Evolutionary conservation across 2,888 invertebrate species (phyloP).

Genomic region (Acleris cristana): DNA sequence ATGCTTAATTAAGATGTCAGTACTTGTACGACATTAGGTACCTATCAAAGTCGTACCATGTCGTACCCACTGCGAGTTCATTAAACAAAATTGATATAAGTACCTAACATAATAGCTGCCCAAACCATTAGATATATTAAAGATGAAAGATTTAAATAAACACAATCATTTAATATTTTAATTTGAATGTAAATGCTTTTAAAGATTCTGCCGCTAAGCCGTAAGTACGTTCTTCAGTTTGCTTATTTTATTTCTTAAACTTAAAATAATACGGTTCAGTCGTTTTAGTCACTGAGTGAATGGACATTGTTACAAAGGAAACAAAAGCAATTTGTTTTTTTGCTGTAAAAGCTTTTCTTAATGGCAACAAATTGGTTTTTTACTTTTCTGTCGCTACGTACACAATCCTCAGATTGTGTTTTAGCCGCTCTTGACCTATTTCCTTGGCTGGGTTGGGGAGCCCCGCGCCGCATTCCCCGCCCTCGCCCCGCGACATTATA

Average conservation of each 20-base stretch:
- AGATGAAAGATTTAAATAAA: no score
- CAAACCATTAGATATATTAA: no score
- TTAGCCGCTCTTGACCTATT: slow-evolving; percentile 28
- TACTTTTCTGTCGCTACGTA: not conserved
- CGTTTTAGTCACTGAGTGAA: not conserved
- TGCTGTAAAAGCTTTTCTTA: not conserved
- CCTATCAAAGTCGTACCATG: no score
- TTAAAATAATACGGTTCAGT: not conserved
- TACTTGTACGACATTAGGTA: no score
- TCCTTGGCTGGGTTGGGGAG: slow-evolving; percentile 7
- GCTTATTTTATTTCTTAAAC: not conserved
- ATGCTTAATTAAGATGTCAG: no score
- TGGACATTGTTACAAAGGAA: slow-evolving; percentile 1
- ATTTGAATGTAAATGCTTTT: no score
- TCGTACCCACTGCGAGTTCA: no score
- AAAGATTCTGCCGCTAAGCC: no score
- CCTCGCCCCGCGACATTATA: slow-evolving; percentile 4
- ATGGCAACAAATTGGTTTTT: slow-evolving; percentile 8
- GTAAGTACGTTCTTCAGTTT: not conserved
- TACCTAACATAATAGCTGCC: no score
- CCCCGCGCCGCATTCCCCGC: slow-evolving; percentile 7
- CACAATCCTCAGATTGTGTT: not conserved
- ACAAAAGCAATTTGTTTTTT: slow-evolving; percentile 2
- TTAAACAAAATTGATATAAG: no score
- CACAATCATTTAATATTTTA: no score